Evolutionary conservation across 2,888 invertebrate genomes (phyloP), one percentile per base, ranked within the genome.

Genomic region (Gortyna flavago): DNA sequence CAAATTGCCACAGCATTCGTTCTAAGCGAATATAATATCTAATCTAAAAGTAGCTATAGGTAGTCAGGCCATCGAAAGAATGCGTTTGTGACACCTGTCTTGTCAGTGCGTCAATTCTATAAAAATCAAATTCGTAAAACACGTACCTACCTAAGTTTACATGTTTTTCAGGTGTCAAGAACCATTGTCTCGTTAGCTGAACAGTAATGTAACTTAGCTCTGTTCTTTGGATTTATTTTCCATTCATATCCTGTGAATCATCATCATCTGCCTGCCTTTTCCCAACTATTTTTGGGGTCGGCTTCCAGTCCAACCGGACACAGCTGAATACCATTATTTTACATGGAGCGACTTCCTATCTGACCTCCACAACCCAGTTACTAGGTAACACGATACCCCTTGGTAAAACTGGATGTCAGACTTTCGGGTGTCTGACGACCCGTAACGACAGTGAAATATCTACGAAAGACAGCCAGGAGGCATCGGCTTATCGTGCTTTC

Each of bases 1-100:
- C 51, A 44, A 81, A 81, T 81, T 59, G 66, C 51, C 35, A 35
- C 57, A 51, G 38, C 9, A 59, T 69, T 80, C 2, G n/a, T 66
- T 80, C 38, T 51, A n/a, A 25, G 44, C 21, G 29, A 70, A 64
- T 35, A 11, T 79, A 51, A 11, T 79, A 51, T 77, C 7, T 48
- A n/a, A n/a, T 67, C 9, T 48, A 48, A 48, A 77, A 48, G 44
- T 59, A 54, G 41, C 64, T 9, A 44, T 44, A n/a, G n/a, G n/a
- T n/a, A 44, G 13, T 13, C 13, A 13, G 44, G 44, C 44, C 13
- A 16, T 13, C 44, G 44, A 13, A 44, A 44, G 0, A 44, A 44
- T 44, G 13, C 3, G 13, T 44, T 44, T 13, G 0, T 44, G 13
- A 2, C 44, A 44, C 13, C 13, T 44, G 44, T 44, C 13, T 4